Base-by-base conservation (phyloP, 2,888 invertebrate genomes). In the Tiliacea aurago region DNA sequence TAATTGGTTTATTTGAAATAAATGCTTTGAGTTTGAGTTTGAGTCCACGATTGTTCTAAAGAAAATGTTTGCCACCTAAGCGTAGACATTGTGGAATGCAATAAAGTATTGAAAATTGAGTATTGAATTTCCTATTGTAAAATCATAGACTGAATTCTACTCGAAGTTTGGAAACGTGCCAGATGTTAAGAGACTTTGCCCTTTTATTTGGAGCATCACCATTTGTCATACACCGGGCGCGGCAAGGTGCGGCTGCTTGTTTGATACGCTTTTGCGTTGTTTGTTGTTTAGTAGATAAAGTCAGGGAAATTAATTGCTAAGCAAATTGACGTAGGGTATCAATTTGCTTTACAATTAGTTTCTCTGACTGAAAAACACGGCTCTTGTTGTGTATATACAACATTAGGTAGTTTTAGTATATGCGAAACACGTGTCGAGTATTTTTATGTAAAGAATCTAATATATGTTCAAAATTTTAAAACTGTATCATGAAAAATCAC, bases 151-250 rank as follows among this genome's bases (percentile, higher is more conserved):
- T 10, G 3, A 55, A 20, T 62, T 70, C 20, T 20, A 78, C 9
- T 13, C 2, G 4, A 45, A 28, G 33, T 49, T 77, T 77, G n/a
- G 53, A 61, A 61, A 4, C 6, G 47, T 75, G 53, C 61, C 78
- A 77, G n/a, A 61, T 55, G 13, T 47, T 15, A 55, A 53, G 41
- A 59, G 33, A 23, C 33, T 70, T 23, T 23, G 15, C 10, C 45
- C 37, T 56, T 47, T 28, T 77, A 62, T 56, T 70, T n/a, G 5
- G 23, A 59, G 6, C 23, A 51, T 51, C 45, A 28, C 49, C n/a
- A 51, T 58, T 45, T 58, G 43, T 75, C 47, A 56, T 33, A 53
- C 15, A 49, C 4, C 0, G 11, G 37, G 9, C 28, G 28, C 13
- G 55, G 13, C 10, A 55, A 47, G 75, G 55, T 15, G 41, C 4